Conservation (phyloP, 2,797 vertebrate species). For the Phrynocephalus forsythii region DNA sequence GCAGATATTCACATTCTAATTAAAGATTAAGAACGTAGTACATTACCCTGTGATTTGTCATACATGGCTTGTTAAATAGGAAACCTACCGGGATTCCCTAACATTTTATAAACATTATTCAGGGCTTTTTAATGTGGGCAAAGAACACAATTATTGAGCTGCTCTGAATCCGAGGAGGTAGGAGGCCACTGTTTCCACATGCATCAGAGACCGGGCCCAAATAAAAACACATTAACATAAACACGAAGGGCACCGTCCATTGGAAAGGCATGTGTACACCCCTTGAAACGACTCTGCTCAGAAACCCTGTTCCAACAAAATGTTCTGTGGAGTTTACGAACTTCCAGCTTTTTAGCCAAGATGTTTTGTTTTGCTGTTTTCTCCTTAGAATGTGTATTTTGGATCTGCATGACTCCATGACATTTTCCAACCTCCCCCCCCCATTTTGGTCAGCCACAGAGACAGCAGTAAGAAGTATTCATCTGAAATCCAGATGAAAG, state of each 20-base stretch:
- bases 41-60: conserved; percentile 91
- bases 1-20: conserved; percentile 87
- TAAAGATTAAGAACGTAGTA: conserved; percentile 89
- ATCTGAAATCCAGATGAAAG: conserved; percentile 71
- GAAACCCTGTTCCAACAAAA: background rate
- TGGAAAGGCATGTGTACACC: background rate
- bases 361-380: conserved; percentile 51
- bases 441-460: conserved; percentile 56
- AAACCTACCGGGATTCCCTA: conserved; percentile 87
- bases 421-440: conserved; percentile 57
- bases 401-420: conserved; percentile 50
- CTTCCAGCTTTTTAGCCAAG: background rate
- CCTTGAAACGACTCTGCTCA: background rate
- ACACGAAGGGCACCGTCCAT: background rate
- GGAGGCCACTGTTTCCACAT: conserved; percentile 42
- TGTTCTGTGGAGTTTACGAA: background rate
- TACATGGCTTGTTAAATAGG: conserved; percentile 90
- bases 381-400: background rate
- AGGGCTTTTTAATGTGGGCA: conserved; percentile 83
- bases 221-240: conserved; percentile 65
- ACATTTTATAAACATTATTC: conserved; percentile 87
- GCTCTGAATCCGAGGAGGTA: conserved; percentile 70
- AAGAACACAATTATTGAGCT: conserved; percentile 80
- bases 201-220: conserved; percentile 40
- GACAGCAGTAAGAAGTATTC: conserved; percentile 74